A percentile compares a stretch with the other conserved stretches of the same genome.
These are phyloP conservation scores for Gopherus evgoodei DNA, from an alignment of 2,113 vertebrate species.

Conservation along the genomic window DNA sequence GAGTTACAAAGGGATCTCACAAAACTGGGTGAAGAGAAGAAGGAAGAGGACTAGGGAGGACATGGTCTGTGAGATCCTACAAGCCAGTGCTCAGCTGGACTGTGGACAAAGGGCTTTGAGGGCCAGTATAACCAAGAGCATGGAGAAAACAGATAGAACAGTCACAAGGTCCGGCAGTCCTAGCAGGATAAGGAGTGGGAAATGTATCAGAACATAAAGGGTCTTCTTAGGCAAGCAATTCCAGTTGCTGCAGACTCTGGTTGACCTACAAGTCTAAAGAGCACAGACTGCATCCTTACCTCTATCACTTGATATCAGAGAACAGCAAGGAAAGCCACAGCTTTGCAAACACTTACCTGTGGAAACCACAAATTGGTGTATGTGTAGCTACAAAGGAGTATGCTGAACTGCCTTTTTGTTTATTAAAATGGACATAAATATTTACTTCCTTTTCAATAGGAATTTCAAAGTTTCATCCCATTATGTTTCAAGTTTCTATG, in stretches of 20 bases:
- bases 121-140: no score
- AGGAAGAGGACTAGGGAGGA: no score
- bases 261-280: neutral
- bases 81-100: no score
- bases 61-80: no score
- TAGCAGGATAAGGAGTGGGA: neutral
- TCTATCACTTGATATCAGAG: no score
- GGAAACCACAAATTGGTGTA: neutral
- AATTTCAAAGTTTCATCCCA: neutral
- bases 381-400: neutral
- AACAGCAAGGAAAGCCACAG: no score
- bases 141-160: no score
- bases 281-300: neutral
- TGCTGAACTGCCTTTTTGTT: neutral
- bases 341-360: no score
- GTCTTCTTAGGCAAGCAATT: neutral
- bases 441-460: neutral
- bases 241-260: neutral
- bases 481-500: neutral
- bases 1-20: no score
- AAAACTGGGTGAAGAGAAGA: no score
- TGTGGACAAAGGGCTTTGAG: no score
- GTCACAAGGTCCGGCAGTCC: no score
- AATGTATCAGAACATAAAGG: neutral
- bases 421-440: neutral